phyloP scores from a whole-genome alignment of 1,140 invertebrate species.

The Drosophila kohkoa region DNA sequence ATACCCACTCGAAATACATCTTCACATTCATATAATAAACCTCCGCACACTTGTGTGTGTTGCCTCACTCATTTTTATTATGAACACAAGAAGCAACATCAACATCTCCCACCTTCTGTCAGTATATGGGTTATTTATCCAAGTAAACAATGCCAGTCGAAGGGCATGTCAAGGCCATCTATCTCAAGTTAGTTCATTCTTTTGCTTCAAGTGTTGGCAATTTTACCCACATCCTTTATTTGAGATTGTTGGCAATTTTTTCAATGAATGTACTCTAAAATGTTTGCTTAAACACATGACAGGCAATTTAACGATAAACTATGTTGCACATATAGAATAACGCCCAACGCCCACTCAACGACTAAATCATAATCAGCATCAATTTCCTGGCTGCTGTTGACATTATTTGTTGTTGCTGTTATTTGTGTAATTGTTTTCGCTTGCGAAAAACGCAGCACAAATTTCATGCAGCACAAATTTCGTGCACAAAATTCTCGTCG shows the following conservation, averaged over 20 bases:
- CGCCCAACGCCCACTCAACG: slow-evolving; percentile 30
- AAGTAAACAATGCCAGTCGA: slow-evolving; percentile 35
- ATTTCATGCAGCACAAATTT: slow-evolving; percentile 33
- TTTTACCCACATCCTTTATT: slow-evolving; percentile 25
- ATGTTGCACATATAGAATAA: slow-evolving; percentile 7
- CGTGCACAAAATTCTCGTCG: slow-evolving; percentile 23
- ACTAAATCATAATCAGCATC: slow-evolving; percentile 72
- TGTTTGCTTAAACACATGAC: slow-evolving; percentile 24
- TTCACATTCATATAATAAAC: slow-evolving; percentile 58
- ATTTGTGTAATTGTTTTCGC: slow-evolving; percentile 8
- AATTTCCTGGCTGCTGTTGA: slow-evolving; percentile 59
- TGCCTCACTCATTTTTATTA: slow-evolving; percentile 49
- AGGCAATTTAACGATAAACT: slow-evolving; percentile 44
- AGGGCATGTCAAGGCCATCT: slow-evolving; percentile 62
- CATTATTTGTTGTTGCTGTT: slow-evolving; percentile 39
- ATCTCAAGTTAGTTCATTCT: slow-evolving; percentile 35
- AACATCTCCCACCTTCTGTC: slow-evolving; percentile 6
- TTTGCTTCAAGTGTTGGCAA: slow-evolving; percentile 57
- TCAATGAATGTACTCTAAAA: slow-evolving; percentile 5
- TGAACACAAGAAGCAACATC: slow-evolving; percentile 39
- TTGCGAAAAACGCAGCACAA: slow-evolving; percentile 20
- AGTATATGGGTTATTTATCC: slow-evolving; percentile 58
- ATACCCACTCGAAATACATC: slow-evolving; percentile 53
- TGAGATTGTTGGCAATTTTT: not conserved
- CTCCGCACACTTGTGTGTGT: slow-evolving; percentile 37